Conservation (phyloP, 2,113 vertebrate species). For the Albula glossodonta region DNA sequence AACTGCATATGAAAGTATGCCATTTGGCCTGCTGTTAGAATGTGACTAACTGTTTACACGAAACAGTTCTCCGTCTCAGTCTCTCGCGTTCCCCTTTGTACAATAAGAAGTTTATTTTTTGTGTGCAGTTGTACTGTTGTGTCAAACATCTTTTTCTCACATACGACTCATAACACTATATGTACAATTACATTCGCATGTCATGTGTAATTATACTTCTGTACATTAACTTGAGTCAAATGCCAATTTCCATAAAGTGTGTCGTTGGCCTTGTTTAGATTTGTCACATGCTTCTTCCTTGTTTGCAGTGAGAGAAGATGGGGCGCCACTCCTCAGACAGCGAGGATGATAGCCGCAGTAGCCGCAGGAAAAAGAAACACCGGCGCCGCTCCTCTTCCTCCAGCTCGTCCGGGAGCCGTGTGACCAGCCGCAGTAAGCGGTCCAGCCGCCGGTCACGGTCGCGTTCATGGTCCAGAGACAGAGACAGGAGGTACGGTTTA, state of each 20-base stretch:
- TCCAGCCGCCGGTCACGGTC: slow-evolving; percentile 80
- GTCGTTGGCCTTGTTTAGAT: neutral
- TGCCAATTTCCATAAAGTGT: neutral
- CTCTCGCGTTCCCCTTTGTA: too few relatives aligned
- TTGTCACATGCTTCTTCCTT: neutral
- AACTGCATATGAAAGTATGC: too few relatives aligned
- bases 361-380: slow-evolving; percentile 84
- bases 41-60: too few relatives aligned
- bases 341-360: slow-evolving; percentile 81
- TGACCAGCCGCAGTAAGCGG: slow-evolving; percentile 77
- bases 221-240: too few relatives aligned
- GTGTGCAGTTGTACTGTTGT: too few relatives aligned
- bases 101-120: too few relatives aligned
- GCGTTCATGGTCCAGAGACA: slow-evolving; percentile 75
- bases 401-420: slow-evolving; percentile 83
- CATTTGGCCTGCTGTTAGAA: too few relatives aligned
- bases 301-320: slow-evolving; percentile 64
- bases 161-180: too few relatives aligned
- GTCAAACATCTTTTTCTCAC: too few relatives aligned
- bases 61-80: too few relatives aligned
- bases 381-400: slow-evolving; percentile 84
- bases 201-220: too few relatives aligned
- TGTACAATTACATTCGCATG: too few relatives aligned
- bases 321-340: slow-evolving; percentile 90
- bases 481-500: slow-evolving; percentile 64